Base-by-base conservation (phyloP, 2,113 vertebrate species). In the Chloroceryle aenea region DNA sequence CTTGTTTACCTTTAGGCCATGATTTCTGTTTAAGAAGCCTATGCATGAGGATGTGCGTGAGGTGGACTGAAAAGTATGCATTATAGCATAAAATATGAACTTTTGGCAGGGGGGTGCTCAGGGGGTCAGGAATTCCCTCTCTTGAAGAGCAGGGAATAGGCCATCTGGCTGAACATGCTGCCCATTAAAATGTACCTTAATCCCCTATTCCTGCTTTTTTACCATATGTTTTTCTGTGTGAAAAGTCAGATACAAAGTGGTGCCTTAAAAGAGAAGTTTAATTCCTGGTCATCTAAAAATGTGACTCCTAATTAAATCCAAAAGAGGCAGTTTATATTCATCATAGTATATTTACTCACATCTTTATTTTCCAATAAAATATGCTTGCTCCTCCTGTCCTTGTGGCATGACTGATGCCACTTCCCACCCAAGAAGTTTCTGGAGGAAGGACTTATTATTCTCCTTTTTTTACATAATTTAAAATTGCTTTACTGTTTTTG, bases 331-430 rank as follows among this genome's bases (percentile, higher is more conserved):
- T 97, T 97, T 97, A 95, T 96, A 92, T 93, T 94, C 69, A 92
- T 94, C 96, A 79, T 78, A 47, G 15, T 87, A 85, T 76, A 90
- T 96, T 95, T 94, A 78, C 74, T 95, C 58, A 82, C 79, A 55
- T 94, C 75, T 97, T 96, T 97, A 96, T 95, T 96, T 97, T 95
- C 94, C 67, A 81, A 84, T 96, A 97, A 95, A 96, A 86, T 76
- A 50, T 2, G 4, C 32, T 85, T 61, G 13, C 62, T 96, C 22
- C 91, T 95, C 68, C 82, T 85, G 67, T 92, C 61, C 73, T 96
- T 91, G 69, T 84, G 71, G 48, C 36, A 58, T 71, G 80, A 86
- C 87, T 87, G 92, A 77, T 95, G 92, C 45, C 69, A 85, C 82
- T 83, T 94, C 92, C 89, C 92, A 90, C 95, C 90, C 93, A 89